Evolutionary conservation across 1,140 invertebrate genomes (phyloP).

Genomic region (Doryteuthis pealeii): DNA sequence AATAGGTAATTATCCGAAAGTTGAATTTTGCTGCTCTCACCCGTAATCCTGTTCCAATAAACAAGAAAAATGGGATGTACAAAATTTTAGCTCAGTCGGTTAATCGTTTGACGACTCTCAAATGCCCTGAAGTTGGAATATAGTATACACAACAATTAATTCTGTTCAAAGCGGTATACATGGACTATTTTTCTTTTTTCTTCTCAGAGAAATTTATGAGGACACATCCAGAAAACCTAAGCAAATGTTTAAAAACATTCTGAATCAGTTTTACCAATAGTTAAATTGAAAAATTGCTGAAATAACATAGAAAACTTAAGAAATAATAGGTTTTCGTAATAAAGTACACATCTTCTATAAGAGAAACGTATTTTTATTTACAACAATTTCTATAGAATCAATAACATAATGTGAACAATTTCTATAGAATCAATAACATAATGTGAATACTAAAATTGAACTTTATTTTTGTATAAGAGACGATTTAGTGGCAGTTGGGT

Average conservation of each 20-base stretch:
- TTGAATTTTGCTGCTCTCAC: neutral
- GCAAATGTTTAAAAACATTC: neutral
- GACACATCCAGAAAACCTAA: neutral
- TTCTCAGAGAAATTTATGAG: neutral
- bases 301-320: neutral
- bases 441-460: too few relatives aligned
- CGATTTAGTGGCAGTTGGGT: too few relatives aligned
- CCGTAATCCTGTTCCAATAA: neutral
- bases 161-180: neutral
- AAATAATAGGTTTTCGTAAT: neutral
- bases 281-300: neutral
- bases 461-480: too few relatives aligned
- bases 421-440: neutral
- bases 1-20: neutral
- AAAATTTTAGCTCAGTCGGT: neutral
- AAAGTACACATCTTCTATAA: neutral
- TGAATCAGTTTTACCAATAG: neutral
- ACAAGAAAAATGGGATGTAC: neutral
- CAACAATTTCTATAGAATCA: constrained; percentile 1
- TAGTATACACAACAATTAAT: neutral
- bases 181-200: neutral
- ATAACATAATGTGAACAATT: neutral
- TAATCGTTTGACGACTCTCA: neutral
- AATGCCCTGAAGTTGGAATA: neutral
- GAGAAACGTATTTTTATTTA: neutral